Evolutionary conservation across 2,797 vertebrate species (phyloP).

Genomic region (Centropyge bicolor): DNA sequence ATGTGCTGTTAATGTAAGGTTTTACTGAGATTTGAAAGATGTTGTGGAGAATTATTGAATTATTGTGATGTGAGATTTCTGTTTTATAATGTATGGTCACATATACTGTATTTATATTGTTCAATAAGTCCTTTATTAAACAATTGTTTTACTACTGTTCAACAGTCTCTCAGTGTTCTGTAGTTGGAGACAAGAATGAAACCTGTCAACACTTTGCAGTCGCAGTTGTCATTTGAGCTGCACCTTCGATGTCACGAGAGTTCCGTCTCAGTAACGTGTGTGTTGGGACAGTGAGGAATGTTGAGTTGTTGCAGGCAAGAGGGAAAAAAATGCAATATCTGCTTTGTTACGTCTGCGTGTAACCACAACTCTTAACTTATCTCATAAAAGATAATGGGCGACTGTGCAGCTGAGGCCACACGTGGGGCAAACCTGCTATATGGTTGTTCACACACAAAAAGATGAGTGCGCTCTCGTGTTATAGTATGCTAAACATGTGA

Average conservation of each 20-base stretch:
- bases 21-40: constrained; percentile 18
- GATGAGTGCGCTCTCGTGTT: background rate
- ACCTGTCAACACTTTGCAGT: background rate
- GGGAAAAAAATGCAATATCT: constrained; percentile 9
- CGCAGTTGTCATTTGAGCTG: constrained; percentile 7
- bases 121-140: background rate
- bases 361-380: constrained; percentile 17
- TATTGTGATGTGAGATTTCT: background rate
- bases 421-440: background rate
- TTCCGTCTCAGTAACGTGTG: constrained; percentile 3
- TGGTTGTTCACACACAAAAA: background rate
- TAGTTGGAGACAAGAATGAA: constrained; percentile 7
- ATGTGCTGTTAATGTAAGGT: constrained; percentile 11
- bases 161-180: background rate
- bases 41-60: constrained; percentile 1
- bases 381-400: constrained; percentile 21
- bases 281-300: constrained; percentile 14
- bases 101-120: constrained; percentile 32
- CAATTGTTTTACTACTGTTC: background rate
- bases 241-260: background rate
- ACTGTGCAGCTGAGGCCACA: constrained; percentile 20
- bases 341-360: background rate
- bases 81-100: constrained; percentile 7
- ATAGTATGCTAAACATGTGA: background rate
- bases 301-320: constrained; percentile 11